These are phyloP conservation scores for Corythornis vintsioides DNA, from an alignment of 2,113 vertebrate genomes.

Conservation along the genomic window DNA sequence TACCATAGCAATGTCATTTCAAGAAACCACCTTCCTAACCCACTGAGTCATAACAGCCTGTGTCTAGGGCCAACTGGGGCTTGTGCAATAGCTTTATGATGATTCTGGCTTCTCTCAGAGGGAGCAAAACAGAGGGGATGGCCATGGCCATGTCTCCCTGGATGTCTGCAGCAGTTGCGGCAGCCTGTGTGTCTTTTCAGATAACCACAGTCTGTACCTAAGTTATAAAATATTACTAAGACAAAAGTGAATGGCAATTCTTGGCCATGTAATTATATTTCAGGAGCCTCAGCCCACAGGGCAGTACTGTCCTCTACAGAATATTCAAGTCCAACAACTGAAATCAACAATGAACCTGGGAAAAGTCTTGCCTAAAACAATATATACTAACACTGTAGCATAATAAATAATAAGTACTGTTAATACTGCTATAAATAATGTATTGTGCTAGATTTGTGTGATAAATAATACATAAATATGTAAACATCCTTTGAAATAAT, in stretches of 20 bases:
- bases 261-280: background rate
- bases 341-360: background rate
- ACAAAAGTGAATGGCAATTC: background rate
- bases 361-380: slow-evolving; percentile 57
- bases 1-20: background rate
- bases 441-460: slow-evolving; percentile 65
- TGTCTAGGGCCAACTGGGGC: background rate
- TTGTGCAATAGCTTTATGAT: background rate
- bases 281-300: background rate
- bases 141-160: background rate
- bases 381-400: slow-evolving; percentile 66
- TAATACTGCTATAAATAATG: slow-evolving; percentile 74
- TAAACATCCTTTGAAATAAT: slow-evolving; percentile 66
- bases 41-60: background rate
- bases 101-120: background rate
- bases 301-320: slow-evolving; percentile 11
- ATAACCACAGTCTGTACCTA: background rate
- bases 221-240: background rate
- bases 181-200: background rate
- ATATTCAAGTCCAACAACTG: slow-evolving; percentile 41
- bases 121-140: accelerated
- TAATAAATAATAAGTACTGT: slow-evolving; percentile 76
- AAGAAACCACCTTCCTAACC: background rate
- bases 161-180: background rate
- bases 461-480: slow-evolving; percentile 73